Base-by-base conservation (phyloP, 1,140 invertebrate genomes). In the Triops cancriformis region DNA sequence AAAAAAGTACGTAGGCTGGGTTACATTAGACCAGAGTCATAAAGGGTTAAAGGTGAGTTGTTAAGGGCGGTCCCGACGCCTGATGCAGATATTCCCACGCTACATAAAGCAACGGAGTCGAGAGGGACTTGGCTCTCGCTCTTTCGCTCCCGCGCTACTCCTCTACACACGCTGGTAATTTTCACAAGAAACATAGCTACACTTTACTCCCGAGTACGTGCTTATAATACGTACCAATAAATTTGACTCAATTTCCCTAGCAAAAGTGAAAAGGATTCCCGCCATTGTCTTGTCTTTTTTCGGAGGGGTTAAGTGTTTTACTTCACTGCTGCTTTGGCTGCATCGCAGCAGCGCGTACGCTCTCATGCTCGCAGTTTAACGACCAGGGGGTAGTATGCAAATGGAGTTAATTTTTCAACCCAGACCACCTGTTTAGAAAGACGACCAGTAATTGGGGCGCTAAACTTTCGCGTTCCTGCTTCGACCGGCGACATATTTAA, bases 31-130 rank as follows among this genome's bases (percentile, higher is more conserved):
- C 51, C 14, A 64, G 51, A 64, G 51, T 64, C 51, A 64, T 64
- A 64, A 64, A 64, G 51, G 51, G 51, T 64, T 64, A 64, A 64
- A 64, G 51, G 51, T 64, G 51, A 64, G 51, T 64, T 64, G 51
- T 64, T 64, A 37, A 37, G 51, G 51, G 51, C 6, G 23, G 51
- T 23, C 6, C 7, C 18, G 23, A 64, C 51, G 51, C 51, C 51
- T 64, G 51, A 64, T 64, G 51, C 51, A 64, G 51, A 64, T 64
- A 23, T 64, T 64, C 51, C 51, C 51, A 64, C 51, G 51, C 51
- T 64, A 64, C n/a, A n/a, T 64, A 64, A 23, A 64, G 23, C 23
- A 64, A 18, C 14, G 43, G 11, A 45, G 43, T 11, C 51, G 9
- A 18, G n/a, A 18, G 51, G n/a, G 51, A 64, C 51, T 64, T 64